Evolutionary conservation across 2,797 vertebrate genomes (phyloP).

Genomic region (Mormyrus proboscirostris): DNA sequence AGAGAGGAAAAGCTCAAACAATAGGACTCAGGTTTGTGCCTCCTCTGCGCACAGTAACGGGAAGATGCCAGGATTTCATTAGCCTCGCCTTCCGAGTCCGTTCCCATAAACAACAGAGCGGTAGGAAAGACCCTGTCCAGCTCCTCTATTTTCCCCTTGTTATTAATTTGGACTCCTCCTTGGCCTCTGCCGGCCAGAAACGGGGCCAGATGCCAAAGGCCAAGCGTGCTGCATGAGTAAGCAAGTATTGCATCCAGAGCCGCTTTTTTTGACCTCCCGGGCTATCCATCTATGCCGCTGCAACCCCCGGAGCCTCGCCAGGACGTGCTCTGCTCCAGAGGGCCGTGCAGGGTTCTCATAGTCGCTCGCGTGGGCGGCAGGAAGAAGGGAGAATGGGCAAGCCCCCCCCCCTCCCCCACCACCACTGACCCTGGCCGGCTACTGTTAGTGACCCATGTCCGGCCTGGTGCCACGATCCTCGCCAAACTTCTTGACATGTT

Average conservation of each 20-base stretch:
- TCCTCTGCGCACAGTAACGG: neutral
- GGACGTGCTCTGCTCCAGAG: neutral
- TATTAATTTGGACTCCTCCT: conserved; percentile 9
- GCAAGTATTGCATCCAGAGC: neutral
- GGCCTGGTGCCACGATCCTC: neutral
- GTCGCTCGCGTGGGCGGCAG: neutral
- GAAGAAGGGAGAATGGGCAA: neutral
- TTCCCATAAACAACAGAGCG: neutral
- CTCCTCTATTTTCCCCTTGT: neutral
- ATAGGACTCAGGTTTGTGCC: conserved; percentile 6
- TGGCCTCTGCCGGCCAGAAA: neutral
- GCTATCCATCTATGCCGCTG: neutral
- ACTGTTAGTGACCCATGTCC: neutral
- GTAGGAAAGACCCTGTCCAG: conserved; percentile 11
- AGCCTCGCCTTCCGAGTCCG: neutral
- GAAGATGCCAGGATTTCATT: neutral
- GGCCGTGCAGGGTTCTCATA: neutral
- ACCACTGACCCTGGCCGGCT: neutral
- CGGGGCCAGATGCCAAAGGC: conserved; percentile 8
- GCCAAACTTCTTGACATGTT: neutral
- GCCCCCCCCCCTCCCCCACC: no score
- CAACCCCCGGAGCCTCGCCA: neutral
- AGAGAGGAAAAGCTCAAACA: conserved; percentile 15
- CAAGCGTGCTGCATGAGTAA: conserved; percentile 9
- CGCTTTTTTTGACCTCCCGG: neutral